Evolutionary conservation across 2,888 invertebrate species (phyloP).

Genomic region (Xylota sylvarum): DNA sequence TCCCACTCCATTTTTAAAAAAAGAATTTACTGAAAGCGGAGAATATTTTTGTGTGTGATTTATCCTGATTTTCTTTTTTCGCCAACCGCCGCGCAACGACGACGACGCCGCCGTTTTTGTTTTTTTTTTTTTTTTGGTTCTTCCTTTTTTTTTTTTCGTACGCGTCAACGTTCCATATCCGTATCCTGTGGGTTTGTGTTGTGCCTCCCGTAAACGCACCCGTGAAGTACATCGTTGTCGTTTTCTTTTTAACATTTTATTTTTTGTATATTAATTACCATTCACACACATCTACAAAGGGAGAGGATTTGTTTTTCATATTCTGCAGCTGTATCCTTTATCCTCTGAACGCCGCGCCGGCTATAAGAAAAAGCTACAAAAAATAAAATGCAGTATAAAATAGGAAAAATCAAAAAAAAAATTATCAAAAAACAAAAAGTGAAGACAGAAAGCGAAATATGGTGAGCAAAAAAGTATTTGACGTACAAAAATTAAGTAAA

Average conservation of each 20-base stretch:
- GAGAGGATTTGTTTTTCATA: conserved; percentile 37
- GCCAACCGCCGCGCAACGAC: conserved; percentile 2
- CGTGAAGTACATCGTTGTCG: conserved; percentile 57
- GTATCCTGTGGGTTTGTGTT: conserved; percentile 47
- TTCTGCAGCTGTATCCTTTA: conserved; percentile 53
- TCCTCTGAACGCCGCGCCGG: conserved; percentile 9
- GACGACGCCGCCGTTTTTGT: conserved; percentile 31
- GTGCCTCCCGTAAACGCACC: conserved; percentile 64
- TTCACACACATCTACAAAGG: conserved; percentile 29
- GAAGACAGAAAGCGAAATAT: conserved; percentile 2
- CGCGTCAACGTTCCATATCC: conserved; percentile 60
- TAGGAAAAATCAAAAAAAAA: conserved; percentile 29
- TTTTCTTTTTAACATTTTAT: conserved; percentile 55
- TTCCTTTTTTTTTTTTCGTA: conserved; percentile 59
- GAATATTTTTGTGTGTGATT: conserved; percentile 64
- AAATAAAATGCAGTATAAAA: conserved; percentile 22
- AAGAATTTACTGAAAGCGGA: conserved; percentile 56
- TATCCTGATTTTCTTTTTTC: conserved; percentile 62
- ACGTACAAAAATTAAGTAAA: conserved; percentile 54
- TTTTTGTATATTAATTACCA: conserved; percentile 54
- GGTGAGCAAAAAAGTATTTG: conserved; percentile 19
- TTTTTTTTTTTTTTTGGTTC: conserved; percentile 39
- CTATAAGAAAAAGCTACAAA: conserved; percentile 12
- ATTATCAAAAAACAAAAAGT: conserved; percentile 3
- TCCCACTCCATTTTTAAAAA: not conserved